Base-by-base conservation (phyloP, 2,797 vertebrate genomes). In the Hoplostethus atlanticus region DNA sequence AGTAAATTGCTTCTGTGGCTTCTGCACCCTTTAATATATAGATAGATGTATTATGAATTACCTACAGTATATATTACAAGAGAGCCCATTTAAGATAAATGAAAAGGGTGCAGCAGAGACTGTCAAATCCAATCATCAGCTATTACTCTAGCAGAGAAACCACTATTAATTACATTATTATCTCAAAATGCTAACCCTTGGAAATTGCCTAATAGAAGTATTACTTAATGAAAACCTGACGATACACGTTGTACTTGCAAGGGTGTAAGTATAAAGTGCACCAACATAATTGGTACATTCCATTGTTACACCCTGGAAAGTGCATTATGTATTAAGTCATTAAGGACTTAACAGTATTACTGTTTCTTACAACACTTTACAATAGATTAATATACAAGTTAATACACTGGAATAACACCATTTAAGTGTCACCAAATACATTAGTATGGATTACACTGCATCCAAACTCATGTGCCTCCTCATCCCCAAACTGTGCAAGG, bases 81-180 rank as follows among this genome's bases (percentile, higher is more conserved):
- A 21, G 21, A 21, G 21, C 21, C 21, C 21, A 21, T 21, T 21
- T 21, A 21, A 21, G 21, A 21, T 21, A 21, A 21, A 21, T 21
- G 21, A 21, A 21, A 21, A 21, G 21, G 21, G 21, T 21, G 21
- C 21, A 21, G 21, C 21, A 21, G 21, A 21, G 21, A 21, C 21
- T 21, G 21, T 21, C 21, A 21, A 21, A 21, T 21, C 21, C 21
- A 21, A 21, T 1, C 21, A 21, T 10, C 42, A 44, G 42, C 42
- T 44, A 81, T 84, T 80, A 79, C 73, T 42, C 25, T 12, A 36
- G 73, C 42, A 68, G 40, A 71, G 28, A 77, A 73, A 75, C 68
- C 3, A 6, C 6, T 34, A 12, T 4, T 25, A 55, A 17, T 78
- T 71, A 40, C 64, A 25, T 56, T 34, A 34, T 34, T 34, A 9